Conservation (phyloP, 2,797 vertebrate genomes). For the Rallus crepitans region DNA sequence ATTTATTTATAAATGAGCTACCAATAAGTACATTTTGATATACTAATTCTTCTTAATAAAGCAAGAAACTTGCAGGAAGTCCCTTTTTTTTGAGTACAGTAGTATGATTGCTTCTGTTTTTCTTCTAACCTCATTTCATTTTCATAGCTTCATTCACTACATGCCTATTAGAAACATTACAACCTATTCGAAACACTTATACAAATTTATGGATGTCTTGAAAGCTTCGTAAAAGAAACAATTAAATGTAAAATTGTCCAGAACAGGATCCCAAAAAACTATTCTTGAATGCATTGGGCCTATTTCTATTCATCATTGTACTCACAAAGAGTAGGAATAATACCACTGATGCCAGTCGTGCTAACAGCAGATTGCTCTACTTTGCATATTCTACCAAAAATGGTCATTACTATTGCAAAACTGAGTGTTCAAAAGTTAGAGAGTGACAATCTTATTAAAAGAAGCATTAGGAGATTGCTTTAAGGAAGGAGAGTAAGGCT, state of each 20-base stretch:
- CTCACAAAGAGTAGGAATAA: neutral
- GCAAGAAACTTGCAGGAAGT: neutral
- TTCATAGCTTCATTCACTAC: conserved; percentile 20
- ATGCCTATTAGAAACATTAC: conserved; percentile 16
- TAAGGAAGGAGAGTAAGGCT: neutral
- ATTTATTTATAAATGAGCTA: neutral
- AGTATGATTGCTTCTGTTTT: conserved; percentile 5
- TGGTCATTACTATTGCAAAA: conserved; percentile 41
- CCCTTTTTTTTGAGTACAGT: neutral
- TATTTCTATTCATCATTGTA: conserved; percentile 29
- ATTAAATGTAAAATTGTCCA: conserved; percentile 41
- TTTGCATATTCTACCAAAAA: conserved; percentile 51
- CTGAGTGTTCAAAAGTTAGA: conserved; percentile 26
- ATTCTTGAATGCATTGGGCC: neutral
- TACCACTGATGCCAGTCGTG: neutral
- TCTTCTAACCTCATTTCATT: conserved; percentile 23
- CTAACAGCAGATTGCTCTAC: conserved; percentile 9
- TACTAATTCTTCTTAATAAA: conserved; percentile 11
- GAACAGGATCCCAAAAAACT: conserved; percentile 17
- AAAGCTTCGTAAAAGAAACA: conserved; percentile 37
- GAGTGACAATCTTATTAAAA: conserved; percentile 31
- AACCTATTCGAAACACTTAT: neutral
- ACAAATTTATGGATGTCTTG: neutral
- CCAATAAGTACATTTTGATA: neutral
- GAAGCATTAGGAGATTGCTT: neutral